Base-by-base conservation (phyloP, 2,888 invertebrate species). In the Tromatobia lineatoria region DNA sequence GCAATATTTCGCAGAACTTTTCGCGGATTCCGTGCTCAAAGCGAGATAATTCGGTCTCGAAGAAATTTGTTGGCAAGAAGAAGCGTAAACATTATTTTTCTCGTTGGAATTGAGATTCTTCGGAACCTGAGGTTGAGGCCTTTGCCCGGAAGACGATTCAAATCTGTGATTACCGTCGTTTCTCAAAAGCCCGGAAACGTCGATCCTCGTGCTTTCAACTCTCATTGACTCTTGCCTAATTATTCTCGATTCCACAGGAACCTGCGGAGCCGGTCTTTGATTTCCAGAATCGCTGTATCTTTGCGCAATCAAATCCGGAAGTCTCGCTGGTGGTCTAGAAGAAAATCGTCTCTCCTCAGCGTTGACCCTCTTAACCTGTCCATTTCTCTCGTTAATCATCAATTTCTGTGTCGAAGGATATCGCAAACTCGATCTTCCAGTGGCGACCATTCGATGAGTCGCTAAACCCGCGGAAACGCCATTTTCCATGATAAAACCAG, bases 331-430 rank as follows among this genome's bases (percentile, higher is more conserved):
- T 23, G 92, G 91, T 86, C 90, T 88, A 1, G 88, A 66, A 34
- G 86, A 64, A 50, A 88, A 85, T 25, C 87, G 70, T 67, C 91
- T 88, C 3, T 91, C 91, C 13, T 92, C 93, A 3, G 89, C 86
- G 3, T 89, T 86, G 54, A 90, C 85, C 82, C 90, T 87, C 25
- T 94, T 94, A 3, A 90, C 85, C 0, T 89, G 87, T 0, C 90
- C 90, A 6, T 94, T 91, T 85, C 93, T 94, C 8, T 94, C 94
- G 83, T 94, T 95, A 7, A 95, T 88, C 82, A 94, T 92, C 1
- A 95, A 89, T 87, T 95, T 95, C 82, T 95, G 95, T 3, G 94
- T 93, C 0, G 94, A 94, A 3, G 94, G 92, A 89, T 94, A 95
- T 86, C 94, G 93, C 67, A 94, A 90, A 87, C 94, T 95, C 3